Conservation (phyloP, 2,797 vertebrate genomes). For the Sebastes nivosus region DNA sequence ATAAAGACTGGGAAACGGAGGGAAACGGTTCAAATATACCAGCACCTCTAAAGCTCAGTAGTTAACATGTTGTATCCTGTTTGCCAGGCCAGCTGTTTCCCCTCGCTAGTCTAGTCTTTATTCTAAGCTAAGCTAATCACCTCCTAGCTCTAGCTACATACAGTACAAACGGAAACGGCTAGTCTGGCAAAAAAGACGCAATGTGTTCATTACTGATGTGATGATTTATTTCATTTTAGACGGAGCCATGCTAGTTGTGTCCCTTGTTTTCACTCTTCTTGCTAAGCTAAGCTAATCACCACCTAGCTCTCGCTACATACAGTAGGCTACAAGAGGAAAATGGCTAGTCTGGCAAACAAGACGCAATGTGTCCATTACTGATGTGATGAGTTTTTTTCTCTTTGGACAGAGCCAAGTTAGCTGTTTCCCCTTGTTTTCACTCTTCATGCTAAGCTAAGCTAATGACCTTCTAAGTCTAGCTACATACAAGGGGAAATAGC, state of each 20-base stretch:
- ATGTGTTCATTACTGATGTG: neutral
- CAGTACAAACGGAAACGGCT: neutral
- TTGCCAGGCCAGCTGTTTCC: neutral
- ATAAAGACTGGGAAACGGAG: neutral
- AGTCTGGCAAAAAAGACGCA: neutral
- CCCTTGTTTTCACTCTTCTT: neutral
- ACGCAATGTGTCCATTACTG: too few relatives aligned
- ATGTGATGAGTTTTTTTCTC: neutral
- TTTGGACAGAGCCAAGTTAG: neutral
- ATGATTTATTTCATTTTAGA: neutral
- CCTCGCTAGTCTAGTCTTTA: neutral
- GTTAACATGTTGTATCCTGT: neutral
- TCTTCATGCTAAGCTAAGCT: neutral
- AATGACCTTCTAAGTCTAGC: neutral
- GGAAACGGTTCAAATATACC: neutral
- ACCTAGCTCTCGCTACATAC: neutral
- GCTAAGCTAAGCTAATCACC: neutral
- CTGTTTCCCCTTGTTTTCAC: too few relatives aligned
- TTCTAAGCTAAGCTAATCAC: neutral
- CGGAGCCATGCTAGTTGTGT: neutral
- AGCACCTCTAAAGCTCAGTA: neutral
- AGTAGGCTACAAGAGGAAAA: too few relatives aligned
- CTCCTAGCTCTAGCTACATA: neutral
- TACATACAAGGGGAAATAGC: neutral
- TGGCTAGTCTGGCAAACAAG: too few relatives aligned